Evolutionary conservation across 2,113 vertebrate genomes (phyloP), one percentile per base, ranked within the genome.

Genomic region (Taurulus bubalis): DNA sequence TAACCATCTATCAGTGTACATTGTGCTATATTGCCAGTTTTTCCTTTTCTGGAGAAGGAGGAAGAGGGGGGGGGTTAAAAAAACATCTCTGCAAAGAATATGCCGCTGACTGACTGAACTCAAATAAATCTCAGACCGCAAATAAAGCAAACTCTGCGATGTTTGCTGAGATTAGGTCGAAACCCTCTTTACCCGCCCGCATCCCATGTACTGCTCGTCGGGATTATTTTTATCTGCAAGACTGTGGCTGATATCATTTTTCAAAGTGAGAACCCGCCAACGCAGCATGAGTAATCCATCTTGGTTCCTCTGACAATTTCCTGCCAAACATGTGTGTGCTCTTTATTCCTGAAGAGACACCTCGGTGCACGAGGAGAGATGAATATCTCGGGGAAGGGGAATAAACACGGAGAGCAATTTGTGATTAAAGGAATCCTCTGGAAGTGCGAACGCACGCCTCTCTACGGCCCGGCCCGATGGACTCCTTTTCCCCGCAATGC

Each of bases 231-330:
- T 95, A 95, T 95, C 93, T 90, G 75, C 4, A 75, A 86, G 87
- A 93, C 90, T 75, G 81, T 78, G 82, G 91, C 89, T 89, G 92
- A 94, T 94, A 94, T 94, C 90, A 93, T 95, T 95, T 95, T 93
- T 96, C 94, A 95, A 94, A 94, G 92, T 87, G 89, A 90, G 92
- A 95, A 93, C 95, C 82, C 45, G 88, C 93, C 89, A 90, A 93
- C 89, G 51, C 93, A 95, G 94, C 93, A 94, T 66, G 83, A 89
- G 94, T 95, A 94, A 95, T 96, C 94, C 93, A 95, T 95, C 95
- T 95, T 94, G 89, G 92, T 93, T 93, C 92, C 91, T 91, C 86
- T 86, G 91, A 94, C 93, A 92, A 93, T 94, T 93, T 95, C 87
- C 87, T 77, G 82, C 81, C 74, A 89, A 93, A 94, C 93, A 91